Base-by-base conservation (phyloP, 2,797 vertebrate species). In the Heliangelus exortis region DNA sequence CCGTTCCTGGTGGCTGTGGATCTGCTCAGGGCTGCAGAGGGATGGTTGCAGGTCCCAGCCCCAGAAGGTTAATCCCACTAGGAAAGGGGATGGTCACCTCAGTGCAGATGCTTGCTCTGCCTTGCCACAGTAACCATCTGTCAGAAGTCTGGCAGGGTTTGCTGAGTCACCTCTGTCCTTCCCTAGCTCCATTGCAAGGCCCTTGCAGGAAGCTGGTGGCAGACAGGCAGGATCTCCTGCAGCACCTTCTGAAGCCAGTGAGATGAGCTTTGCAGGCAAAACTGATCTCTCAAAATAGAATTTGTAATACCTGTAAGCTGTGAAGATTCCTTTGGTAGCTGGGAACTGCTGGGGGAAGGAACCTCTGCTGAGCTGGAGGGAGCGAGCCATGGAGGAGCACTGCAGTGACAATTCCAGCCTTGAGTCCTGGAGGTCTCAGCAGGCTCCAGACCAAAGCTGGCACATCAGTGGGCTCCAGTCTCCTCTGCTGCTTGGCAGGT, bases 111-210 rank as follows among this genome's bases (percentile, higher is more conserved):
- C 23, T 4, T 6, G 16, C 15, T 73, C 34, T 90, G 50, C 73
- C 68, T 39, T 2, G 0, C 5, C 15, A 36, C 25, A 1, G 3
- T 13, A 33, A n/a, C 50, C 53, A 41, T 31, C 57, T 29, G 2
- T 48, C 28, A 36, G 39, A 36, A 74, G 54, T 26, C 41, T 10
- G 3, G 20, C 0, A 0, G 39, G 39, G 39, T 74, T 22, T 57
- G 74, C 80, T 65, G 86, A 45, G 29, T 75, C 77, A 88, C 58
- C 50, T 59, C 67, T 21, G 57, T 43, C 65, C 74, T 62, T 36
- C n/a, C 82, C 66, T 8, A 31, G n/a, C 43, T 66, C 62, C 25
- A 4, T 10, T 2, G 17, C 1, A 0, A n/a, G 43, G 71, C 34
- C 19, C 22, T 66, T 41, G 45, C 34, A 53, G 61, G 71, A 63